Conservation (phyloP, 2,888 invertebrate genomes). For the Sesamia inferens region DNA sequence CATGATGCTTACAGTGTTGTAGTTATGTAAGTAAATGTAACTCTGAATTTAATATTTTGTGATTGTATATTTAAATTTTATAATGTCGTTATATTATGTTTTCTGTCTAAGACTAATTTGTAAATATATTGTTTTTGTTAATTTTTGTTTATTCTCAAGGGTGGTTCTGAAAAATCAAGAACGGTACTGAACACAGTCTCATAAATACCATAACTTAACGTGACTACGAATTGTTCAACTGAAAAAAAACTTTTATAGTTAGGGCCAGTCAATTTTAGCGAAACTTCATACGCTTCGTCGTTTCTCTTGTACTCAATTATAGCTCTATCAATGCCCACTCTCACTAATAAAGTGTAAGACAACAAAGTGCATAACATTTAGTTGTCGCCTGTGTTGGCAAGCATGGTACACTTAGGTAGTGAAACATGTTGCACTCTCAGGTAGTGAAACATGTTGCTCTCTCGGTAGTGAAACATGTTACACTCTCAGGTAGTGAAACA, state of each 20-base stretch:
- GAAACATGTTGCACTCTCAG: conserved; percentile 2
- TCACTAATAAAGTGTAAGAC: background rate
- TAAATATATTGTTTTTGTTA: conserved; percentile 50
- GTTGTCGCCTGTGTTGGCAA: background rate
- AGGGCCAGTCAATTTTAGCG: background rate
- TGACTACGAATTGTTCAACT: conserved; percentile 33
- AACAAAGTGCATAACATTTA: no score
- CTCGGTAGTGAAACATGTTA: conserved; percentile 5
- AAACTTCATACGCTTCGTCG: background rate
- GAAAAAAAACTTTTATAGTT: background rate
- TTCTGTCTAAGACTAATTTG: conserved; percentile 51
- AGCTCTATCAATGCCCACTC: background rate
- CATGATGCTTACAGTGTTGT: conserved; percentile 45
- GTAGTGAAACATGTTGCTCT: no score
- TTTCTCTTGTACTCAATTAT: background rate
- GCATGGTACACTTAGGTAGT: no score
- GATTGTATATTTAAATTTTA: conserved; percentile 49
- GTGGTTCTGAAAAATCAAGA: conserved; percentile 36
- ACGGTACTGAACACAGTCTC: conserved; percentile 34
- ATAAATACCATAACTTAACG: conserved; percentile 13
- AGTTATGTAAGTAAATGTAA: conserved; percentile 43
- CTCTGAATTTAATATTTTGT: conserved; percentile 49
- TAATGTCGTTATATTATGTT: conserved; percentile 50
- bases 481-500: no score
- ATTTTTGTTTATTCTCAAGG: conserved; percentile 37